phyloP scores from a whole-genome alignment of 1,140 invertebrate species.

The Drosophila elegans region DNA sequence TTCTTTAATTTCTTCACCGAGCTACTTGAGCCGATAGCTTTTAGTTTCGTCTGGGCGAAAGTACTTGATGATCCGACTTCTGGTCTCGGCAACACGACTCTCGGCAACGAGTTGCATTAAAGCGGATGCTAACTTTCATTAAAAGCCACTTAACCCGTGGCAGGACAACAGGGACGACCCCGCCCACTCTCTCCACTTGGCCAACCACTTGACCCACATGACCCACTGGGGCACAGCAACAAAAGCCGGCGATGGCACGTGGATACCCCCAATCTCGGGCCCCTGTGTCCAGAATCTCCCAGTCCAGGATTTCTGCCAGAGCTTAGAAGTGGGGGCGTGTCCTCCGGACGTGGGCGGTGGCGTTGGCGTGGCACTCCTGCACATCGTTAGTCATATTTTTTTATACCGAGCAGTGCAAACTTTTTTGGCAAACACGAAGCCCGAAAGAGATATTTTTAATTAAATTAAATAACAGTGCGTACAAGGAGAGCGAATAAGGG shows the following conservation, averaged over 20 bases:
- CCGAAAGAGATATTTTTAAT: conserved; percentile 67
- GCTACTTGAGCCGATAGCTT: conserved; percentile 14
- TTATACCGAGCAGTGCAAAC: conserved; percentile 19
- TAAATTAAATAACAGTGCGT: conserved; percentile 74
- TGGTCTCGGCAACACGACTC: conserved; percentile 53
- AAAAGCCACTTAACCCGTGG: conserved; percentile 78
- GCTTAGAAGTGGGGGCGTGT: conserved; percentile 57
- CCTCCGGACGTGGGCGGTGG: not conserved
- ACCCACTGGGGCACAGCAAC: conserved; percentile 46
- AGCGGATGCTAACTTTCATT: conserved; percentile 82
- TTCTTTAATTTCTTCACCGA: not conserved
- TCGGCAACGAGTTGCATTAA: conserved; percentile 76
- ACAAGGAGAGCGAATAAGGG: not conserved
- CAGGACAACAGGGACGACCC: conserved; percentile 59
- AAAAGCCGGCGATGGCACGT: conserved; percentile 48
- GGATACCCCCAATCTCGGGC: conserved; percentile 24
- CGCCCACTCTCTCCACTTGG: not conserved
- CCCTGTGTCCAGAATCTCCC: conserved; percentile 6
- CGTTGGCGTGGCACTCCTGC: conserved; percentile 29
- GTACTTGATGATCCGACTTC: conserved; percentile 30
- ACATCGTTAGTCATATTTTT: conserved; percentile 79
- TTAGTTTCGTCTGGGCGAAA: conserved; percentile 34
- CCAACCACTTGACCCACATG: conserved; percentile 61
- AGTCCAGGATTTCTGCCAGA: conserved; percentile 14
- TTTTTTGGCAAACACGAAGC: conserved; percentile 64